phyloP scores from a whole-genome alignment of 2,888 invertebrate genomes.

The Odontomyia ornata region DNA sequence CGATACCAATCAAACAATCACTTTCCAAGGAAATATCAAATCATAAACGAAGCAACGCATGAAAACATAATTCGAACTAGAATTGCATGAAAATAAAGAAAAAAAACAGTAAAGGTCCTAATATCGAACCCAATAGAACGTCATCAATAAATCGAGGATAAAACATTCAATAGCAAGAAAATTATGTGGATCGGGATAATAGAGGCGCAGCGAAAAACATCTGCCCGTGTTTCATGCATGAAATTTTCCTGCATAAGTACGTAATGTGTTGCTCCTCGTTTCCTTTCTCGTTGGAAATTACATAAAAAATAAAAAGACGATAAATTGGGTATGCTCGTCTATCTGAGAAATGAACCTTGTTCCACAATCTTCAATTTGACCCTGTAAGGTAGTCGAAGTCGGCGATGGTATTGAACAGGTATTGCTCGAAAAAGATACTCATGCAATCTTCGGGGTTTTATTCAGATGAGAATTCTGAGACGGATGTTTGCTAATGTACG shows the following conservation, averaged over 20 bases:
- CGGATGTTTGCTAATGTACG: slow-evolving; percentile 42
- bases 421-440: slow-evolving; percentile 17
- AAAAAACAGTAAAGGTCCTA: slow-evolving; percentile 43
- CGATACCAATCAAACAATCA: slow-evolving; percentile 24
- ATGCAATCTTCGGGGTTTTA: slow-evolving; percentile 30
- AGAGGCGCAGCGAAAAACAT: slow-evolving; percentile 40
- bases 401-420: slow-evolving; percentile 24
- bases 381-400: slow-evolving; percentile 29
- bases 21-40: slow-evolving; percentile 5
- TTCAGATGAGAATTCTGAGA: slow-evolving; percentile 39
- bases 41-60: slow-evolving; percentile 21
- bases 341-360: slow-evolving; percentile 21
- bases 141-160: slow-evolving; percentile 46
- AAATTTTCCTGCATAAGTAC: slow-evolving; percentile 41
- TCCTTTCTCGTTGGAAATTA: neutral
- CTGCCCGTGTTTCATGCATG: slow-evolving; percentile 46
- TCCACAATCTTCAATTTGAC: slow-evolving; percentile 2
- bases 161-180: slow-evolving; percentile 45
- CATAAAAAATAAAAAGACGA: too few relatives aligned
- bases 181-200: slow-evolving; percentile 34
- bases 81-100: too few relatives aligned
- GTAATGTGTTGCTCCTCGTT: slow-evolving; percentile 11
- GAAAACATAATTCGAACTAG: slow-evolving; percentile 42
- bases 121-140: slow-evolving; percentile 45
- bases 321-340: slow-evolving; percentile 14